phyloP scores from a whole-genome alignment of 2,113 vertebrate genomes.

The Oncorhynchus mykiss region DNA sequence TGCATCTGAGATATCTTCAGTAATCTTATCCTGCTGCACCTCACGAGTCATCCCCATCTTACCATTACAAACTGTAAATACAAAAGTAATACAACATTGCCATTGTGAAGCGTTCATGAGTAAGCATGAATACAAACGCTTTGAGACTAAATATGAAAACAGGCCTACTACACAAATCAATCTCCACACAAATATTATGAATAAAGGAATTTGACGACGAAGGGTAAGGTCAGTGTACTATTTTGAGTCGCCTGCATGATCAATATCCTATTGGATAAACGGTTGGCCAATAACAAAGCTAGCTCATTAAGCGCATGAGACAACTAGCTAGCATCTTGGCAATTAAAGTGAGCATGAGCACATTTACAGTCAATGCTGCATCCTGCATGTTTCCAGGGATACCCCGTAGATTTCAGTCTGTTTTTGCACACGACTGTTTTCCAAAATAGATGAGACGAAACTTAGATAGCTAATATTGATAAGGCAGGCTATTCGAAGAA shows the following conservation, averaged over 20 bases:
- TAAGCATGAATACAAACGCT: too few relatives aligned
- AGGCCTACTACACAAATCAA: too few relatives aligned
- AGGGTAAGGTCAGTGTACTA: neutral
- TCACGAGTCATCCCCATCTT: constrained; percentile 13
- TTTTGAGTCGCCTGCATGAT: neutral
- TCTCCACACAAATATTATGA: neutral
- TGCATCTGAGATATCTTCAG: constrained; percentile 13
- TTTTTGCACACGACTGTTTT: too few relatives aligned
- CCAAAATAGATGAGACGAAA: too few relatives aligned
- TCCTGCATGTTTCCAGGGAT: too few relatives aligned
- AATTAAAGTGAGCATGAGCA: neutral
- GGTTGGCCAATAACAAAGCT: constrained; percentile 15
- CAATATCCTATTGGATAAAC: constrained; percentile 22
- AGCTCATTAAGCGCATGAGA: neutral
- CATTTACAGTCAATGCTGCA: too few relatives aligned
- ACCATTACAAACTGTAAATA: constrained; percentile 2
- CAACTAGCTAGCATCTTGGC: neutral
- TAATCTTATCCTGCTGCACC: constrained; percentile 15
- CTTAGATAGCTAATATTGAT: too few relatives aligned
- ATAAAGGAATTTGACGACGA: neutral
- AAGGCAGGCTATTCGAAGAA: too few relatives aligned
- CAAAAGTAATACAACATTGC: neutral
- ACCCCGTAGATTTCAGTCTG: too few relatives aligned
- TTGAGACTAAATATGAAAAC: too few relatives aligned
- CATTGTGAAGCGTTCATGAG: too few relatives aligned